Conservation (phyloP, 2,888 invertebrate genomes). For the Andrena bucephala region DNA sequence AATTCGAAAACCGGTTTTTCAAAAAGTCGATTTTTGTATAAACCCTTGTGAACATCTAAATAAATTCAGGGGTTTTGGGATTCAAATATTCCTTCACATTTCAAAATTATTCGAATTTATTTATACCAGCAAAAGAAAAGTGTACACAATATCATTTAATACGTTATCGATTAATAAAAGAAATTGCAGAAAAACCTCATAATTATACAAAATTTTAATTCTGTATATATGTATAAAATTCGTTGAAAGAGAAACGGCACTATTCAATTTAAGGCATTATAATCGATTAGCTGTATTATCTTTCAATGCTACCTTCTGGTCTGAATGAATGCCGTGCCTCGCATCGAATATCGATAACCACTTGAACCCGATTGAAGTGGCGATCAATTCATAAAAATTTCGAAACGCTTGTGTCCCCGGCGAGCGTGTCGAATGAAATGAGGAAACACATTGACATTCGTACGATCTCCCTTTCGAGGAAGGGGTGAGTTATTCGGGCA, state of each 20-base stretch:
- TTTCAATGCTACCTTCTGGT: background rate
- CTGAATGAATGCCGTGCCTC: slow-evolving; percentile 5
- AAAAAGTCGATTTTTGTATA: too few species aligned
- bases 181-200: too few species aligned
- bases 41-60: background rate
- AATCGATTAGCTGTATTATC: slow-evolving; percentile 30
- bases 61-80: background rate
- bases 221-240: too few species aligned
- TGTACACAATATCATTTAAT: too few species aligned
- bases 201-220: too few species aligned
- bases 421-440: background rate
- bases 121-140: too few species aligned
- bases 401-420: slow-evolving; percentile 2
- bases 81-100: background rate
- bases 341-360: slow-evolving; percentile 32
- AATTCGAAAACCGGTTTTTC: too few species aligned
- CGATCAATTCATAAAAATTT: slow-evolving; percentile 21
- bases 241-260: background rate
- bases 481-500: slow-evolving; percentile 28
- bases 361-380: slow-evolving; percentile 28
- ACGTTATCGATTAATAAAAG: too few species aligned
- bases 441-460: background rate
- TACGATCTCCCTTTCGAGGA: slow-evolving; percentile 18
- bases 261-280: slow-evolving; percentile 14
- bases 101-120: too few species aligned